Base-by-base conservation (phyloP, 2,888 invertebrate species). In the Stegana nigrithorax region DNA sequence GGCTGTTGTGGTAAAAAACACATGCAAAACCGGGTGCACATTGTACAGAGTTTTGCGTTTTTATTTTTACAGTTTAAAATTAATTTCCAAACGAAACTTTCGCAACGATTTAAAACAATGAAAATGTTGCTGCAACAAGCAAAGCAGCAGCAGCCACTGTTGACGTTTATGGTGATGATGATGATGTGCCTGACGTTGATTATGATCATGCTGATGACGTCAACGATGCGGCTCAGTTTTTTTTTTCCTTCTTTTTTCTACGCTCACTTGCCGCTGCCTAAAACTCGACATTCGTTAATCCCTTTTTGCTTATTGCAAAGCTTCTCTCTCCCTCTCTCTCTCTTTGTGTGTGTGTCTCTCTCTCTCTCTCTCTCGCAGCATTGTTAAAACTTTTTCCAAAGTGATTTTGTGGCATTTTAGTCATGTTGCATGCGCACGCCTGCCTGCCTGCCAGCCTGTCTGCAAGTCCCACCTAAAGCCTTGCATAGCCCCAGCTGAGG, bases 101-200 rank as follows among this genome's bases (percentile, higher is more conserved):
- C 39, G 39, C 39, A 39, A 39, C 14, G 39, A 39, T 39, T 39
- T 39, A 39, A 39, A 39, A 39, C 39, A 39, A 39, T 39, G 6
- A 39, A 39, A 39, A n/a, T 39, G 39, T 39, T 39, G 39, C 39
- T 14, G 17, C 4, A 39, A 39, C 39, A 39, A 39, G 29, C 29
- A 29, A 39, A 39, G 17, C 14, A 14, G 5, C 14, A 14, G 39
- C 7, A 14, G 14, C n/a, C 14, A n/a, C 32, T 32, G 10, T 36
- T 36, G 36, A 6, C n/a, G n/a, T n/a, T n/a, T n/a, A n/a, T n/a
- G n/a, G n/a, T n/a, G n/a, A 77, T 75, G 65, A 42, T 19, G 42
- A 14, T 42, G 1, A 42, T 19, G 1, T 4, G 14, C 17, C 78
- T 69, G 78, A 62, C 64, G 14, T 27, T n/a, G 26, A 53, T 17